Conservation (phyloP, 2,113 vertebrate genomes). For the Dermatemys mawii region DNA sequence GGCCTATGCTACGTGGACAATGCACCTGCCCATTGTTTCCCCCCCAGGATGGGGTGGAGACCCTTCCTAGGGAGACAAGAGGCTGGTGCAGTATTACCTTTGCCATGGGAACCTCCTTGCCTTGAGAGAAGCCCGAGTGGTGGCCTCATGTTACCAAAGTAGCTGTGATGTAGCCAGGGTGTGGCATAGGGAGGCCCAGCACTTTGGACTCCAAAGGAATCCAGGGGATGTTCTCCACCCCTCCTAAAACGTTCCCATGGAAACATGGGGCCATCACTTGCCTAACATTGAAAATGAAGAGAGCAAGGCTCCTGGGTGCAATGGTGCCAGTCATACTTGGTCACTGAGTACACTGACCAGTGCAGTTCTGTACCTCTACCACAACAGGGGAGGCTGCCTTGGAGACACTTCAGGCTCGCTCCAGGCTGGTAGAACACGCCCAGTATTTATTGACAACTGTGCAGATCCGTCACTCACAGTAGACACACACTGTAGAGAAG, state of each 20-base stretch:
- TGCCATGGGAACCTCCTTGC: background rate
- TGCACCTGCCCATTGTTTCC: background rate
- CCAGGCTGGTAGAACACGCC: background rate
- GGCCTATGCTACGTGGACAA: background rate
- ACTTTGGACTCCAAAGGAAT: background rate
- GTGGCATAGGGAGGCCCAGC: background rate
- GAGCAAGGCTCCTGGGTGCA: background rate
- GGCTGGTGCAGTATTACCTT: background rate
- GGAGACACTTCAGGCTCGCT: slow-evolving; percentile 16
- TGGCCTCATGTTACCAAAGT: background rate
- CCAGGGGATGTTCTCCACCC: background rate
- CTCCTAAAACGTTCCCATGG: background rate
- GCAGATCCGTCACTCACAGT: slow-evolving; percentile 49
- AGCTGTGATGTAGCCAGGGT: fast-evolving
- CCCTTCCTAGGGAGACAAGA: background rate
- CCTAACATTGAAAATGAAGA: background rate
- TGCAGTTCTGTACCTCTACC: background rate
- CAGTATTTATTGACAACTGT: slow-evolving; percentile 49
- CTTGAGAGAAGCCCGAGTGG: background rate
- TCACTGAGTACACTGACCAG: background rate
- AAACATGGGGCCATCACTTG: background rate
- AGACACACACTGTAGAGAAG: background rate
- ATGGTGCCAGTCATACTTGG: background rate
- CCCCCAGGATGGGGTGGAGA: background rate
- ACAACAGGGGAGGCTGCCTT: background rate